These are phyloP conservation scores for Arrhopalites spinosus DNA, from an alignment of 2,888 invertebrate species.

Conservation along the genomic window DNA sequence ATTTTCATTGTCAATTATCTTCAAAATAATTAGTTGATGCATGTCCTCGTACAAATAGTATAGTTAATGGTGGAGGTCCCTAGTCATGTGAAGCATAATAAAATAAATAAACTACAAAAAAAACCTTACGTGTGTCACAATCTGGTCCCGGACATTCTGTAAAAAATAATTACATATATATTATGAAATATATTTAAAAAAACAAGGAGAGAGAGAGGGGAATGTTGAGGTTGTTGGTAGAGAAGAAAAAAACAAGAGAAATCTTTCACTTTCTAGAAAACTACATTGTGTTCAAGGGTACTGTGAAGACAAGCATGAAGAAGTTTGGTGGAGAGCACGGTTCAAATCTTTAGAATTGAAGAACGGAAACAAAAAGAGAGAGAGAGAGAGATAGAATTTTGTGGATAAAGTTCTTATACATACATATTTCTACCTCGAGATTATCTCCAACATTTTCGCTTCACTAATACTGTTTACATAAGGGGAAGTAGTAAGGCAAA, in stretches of 20 bases:
- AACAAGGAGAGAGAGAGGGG: not conserved
- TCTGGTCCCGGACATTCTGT: conserved; percentile 36
- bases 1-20: too few relatives aligned
- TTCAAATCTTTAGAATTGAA: not conserved
- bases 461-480: not conserved
- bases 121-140: too few relatives aligned
- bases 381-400: not conserved
- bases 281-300: too few relatives aligned
- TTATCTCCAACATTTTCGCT: not conserved
- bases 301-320: not conserved
- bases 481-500: not conserved
- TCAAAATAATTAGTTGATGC: too few relatives aligned
- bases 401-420: not conserved
- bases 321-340: not conserved
- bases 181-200: not conserved
- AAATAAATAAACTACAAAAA: too few relatives aligned
- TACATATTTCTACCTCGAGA: not conserved
- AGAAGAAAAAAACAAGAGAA: too few relatives aligned
- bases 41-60: too few relatives aligned
- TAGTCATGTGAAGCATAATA: too few relatives aligned
- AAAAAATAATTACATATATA: not conserved
- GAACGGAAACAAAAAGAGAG: not conserved
- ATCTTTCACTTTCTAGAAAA: too few relatives aligned
- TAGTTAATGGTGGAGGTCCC: too few relatives aligned
- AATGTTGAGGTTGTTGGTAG: too few relatives aligned